Evolutionary conservation across 2,797 vertebrate genomes (phyloP).

Genomic region (Semaprochilodus insignis): DNA sequence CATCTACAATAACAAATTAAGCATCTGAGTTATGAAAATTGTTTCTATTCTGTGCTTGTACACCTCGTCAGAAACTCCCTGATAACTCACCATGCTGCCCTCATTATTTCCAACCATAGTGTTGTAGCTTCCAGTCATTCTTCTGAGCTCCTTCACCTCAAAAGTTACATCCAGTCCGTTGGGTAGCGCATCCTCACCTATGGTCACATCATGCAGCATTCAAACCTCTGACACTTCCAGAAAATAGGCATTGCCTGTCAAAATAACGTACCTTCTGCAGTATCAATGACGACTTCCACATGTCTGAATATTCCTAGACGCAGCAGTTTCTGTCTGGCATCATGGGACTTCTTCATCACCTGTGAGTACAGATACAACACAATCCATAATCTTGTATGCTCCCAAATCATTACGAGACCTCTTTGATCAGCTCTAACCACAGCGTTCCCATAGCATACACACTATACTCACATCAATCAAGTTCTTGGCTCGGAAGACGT

Average conservation of each 20-base stretch:
- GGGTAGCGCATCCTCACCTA: constrained; percentile 93
- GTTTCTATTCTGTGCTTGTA: neutral
- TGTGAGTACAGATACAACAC: constrained; percentile 56
- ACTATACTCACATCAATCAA: constrained; percentile 89
- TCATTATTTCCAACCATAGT: constrained; percentile 99
- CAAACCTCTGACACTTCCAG: neutral
- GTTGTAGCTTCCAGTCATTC: constrained; percentile 95
- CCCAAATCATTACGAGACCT: neutral
- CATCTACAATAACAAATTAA: neutral
- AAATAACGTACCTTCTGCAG: constrained; percentile 82
- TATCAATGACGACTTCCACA: constrained; percentile 96
- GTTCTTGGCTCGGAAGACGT: constrained; percentile 93
- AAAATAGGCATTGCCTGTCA: neutral
- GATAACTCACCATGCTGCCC: constrained; percentile 92
- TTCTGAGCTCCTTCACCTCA: constrained; percentile 90
- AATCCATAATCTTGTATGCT: neutral
- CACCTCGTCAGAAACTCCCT: neutral
- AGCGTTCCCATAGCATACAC: neutral
- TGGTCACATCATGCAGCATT: neutral
- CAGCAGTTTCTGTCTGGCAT: constrained; percentile 91
- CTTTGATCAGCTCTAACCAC: neutral
- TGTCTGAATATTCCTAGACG: constrained; percentile 93
- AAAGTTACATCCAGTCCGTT: constrained; percentile 97
- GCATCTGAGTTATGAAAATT: neutral
- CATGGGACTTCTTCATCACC: constrained; percentile 95